These are phyloP conservation scores for Crepidodera aurea DNA, from an alignment of 2,888 invertebrate species.

Conservation along the genomic window DNA sequence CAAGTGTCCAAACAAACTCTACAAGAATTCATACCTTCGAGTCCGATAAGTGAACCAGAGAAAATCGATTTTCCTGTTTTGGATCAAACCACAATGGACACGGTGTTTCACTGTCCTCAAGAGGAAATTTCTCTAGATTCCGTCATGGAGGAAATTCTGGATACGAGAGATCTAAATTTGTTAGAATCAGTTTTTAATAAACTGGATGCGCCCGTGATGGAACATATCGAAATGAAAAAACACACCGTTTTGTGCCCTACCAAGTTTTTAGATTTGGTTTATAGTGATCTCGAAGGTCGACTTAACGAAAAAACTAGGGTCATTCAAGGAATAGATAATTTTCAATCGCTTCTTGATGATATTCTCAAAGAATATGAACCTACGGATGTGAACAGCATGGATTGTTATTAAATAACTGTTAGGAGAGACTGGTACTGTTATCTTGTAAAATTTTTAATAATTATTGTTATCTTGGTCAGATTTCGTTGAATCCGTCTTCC, in stretches of 20 bases:
- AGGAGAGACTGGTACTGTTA: too few relatives aligned
- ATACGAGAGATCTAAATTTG: slow-evolving; percentile 69
- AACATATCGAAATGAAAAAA: slow-evolving; percentile 43
- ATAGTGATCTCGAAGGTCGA: slow-evolving; percentile 68
- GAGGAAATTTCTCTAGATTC: slow-evolving; percentile 46
- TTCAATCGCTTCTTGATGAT: slow-evolving; percentile 78
- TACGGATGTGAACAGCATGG: slow-evolving; percentile 71
- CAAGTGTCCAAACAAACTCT: slow-evolving; percentile 60
- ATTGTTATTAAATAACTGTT: slow-evolving; percentile 70
- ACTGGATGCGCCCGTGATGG: slow-evolving; percentile 56
- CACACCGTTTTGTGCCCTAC: slow-evolving; percentile 65
- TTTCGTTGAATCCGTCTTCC: too few relatives aligned
- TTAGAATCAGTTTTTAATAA: slow-evolving; percentile 68
- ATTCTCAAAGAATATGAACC: slow-evolving; percentile 70
- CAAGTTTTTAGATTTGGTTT: slow-evolving; percentile 68
- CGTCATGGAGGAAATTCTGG: slow-evolving; percentile 73
- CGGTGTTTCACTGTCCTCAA: neutral
- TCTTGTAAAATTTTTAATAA: neutral
- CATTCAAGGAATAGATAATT: slow-evolving; percentile 72
- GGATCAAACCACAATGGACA: neutral
- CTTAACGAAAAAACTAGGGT: slow-evolving; percentile 71
- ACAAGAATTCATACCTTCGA: slow-evolving; percentile 41
- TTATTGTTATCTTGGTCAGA: too few relatives aligned
- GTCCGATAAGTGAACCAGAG: slow-evolving; percentile 19
- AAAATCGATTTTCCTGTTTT: slow-evolving; percentile 1